These are phyloP conservation scores for Didymodactylos carnosus DNA, from an alignment of 2,888 invertebrate species.

Conservation along the genomic window DNA sequence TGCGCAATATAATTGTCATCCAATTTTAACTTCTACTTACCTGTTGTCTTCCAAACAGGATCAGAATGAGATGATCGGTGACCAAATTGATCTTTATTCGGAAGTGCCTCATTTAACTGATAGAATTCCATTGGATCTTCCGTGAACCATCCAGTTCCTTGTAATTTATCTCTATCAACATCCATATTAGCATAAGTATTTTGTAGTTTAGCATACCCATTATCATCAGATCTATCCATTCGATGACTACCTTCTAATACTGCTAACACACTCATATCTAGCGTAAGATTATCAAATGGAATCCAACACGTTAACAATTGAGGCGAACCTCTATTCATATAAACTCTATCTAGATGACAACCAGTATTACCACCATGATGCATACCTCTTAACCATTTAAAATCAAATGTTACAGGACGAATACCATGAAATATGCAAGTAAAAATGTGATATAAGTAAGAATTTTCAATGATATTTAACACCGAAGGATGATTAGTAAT, in stretches of 20 bases:
- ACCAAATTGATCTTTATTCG: slow-evolving; percentile 22
- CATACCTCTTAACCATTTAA: slow-evolving; percentile 25
- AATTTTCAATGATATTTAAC: slow-evolving; percentile 22
- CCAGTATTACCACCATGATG: slow-evolving; percentile 24
- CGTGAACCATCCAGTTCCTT: slow-evolving; percentile 27
- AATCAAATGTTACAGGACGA: slow-evolving; percentile 22
- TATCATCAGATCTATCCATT: background rate
- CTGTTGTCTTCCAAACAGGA: slow-evolving; percentile 23
- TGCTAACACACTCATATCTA: slow-evolving; percentile 23
- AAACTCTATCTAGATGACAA: slow-evolving; percentile 26
- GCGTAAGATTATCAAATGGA: slow-evolving; percentile 22
- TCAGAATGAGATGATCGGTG: slow-evolving; percentile 17
- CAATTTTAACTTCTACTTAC: no score
- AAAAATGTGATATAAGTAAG: background rate
- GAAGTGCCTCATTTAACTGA: background rate
- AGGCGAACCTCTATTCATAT: slow-evolving; percentile 24
- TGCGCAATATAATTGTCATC: no score
- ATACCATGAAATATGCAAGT: background rate
- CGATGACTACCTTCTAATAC: slow-evolving; percentile 24
- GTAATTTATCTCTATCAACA: slow-evolving; percentile 18
- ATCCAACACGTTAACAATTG: slow-evolving; percentile 26
- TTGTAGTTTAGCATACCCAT: slow-evolving; percentile 20
- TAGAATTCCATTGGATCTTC: slow-evolving; percentile 24
- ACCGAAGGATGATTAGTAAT: slow-evolving; percentile 21
- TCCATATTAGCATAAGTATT: slow-evolving; percentile 22